These are phyloP conservation scores for Scleropages formosus DNA, from an alignment of 2,797 vertebrate genomes.

Conservation along the genomic window DNA sequence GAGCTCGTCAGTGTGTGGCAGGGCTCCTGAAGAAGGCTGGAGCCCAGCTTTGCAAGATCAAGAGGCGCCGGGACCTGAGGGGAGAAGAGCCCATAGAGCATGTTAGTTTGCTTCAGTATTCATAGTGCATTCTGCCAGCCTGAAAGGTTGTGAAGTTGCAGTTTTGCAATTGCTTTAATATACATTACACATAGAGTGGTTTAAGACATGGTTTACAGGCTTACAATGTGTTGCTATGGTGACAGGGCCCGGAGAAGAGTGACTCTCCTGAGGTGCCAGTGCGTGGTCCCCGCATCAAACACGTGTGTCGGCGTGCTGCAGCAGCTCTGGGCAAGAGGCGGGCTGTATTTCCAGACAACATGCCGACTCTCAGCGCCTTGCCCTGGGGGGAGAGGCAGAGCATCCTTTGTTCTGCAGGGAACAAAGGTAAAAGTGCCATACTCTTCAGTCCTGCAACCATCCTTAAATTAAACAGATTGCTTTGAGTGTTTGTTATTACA, in stretches of 20 bases:
- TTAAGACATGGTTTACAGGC: too few species aligned
- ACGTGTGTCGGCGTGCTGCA: conserved; percentile 86
- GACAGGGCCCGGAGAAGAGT: too few species aligned
- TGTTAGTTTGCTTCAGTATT: conserved; percentile 65
- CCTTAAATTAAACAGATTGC: too few species aligned
- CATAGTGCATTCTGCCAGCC: too few species aligned
- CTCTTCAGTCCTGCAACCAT: too few species aligned
- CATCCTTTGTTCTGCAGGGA: conserved; percentile 65
- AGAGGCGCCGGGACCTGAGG: conserved; percentile 92
- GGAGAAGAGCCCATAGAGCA: conserved; percentile 89
- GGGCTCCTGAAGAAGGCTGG: conserved; percentile 94
- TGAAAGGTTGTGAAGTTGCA: too few species aligned
- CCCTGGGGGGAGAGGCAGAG: conserved; percentile 84
- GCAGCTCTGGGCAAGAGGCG: conserved; percentile 87
- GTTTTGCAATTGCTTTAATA: too few species aligned
- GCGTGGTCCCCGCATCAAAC: conserved; percentile 85
- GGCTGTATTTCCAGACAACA: conserved; percentile 87
- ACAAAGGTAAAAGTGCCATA: conserved; percentile 70
- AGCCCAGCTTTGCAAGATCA: conserved; percentile 92
- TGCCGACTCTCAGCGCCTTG: conserved; percentile 86
- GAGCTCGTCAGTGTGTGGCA: conserved; percentile 89
- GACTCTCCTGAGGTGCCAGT: too few species aligned
- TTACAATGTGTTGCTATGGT: too few species aligned
- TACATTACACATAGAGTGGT: too few species aligned
- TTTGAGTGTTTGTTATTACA: too few species aligned